Evolutionary conservation across 2,888 invertebrate species (phyloP), one percentile per base, ranked within the genome.

Genomic region (Melinaea marsaeus): DNA sequence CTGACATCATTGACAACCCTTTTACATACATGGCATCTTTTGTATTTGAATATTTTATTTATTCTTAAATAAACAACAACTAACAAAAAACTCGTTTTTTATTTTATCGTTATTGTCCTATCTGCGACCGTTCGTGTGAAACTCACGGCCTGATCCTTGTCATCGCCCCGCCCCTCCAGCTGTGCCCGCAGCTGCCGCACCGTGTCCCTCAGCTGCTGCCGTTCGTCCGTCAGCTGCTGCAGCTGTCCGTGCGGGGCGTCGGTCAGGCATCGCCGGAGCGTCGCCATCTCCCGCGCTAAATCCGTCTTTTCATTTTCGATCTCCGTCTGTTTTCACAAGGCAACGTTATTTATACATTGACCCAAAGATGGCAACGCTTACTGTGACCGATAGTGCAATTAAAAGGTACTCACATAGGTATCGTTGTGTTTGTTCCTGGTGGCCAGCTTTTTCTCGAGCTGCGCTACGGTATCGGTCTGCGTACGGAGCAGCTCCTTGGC

Each of bases 361-460:
- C 2, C 3, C 47, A 13, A 13, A 47, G 13, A 47, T 22, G 13
- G 13, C 47, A n/a, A 2, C 5, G 4, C 13, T 13, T 47, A 5
- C 13, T 22, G 22, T 22, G 22, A 22, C 22, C 22, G 22, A 47
- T 47, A 47, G 5, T 13, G 60, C 33, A 5, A 5, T 60, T 3
- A 32, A 9, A 13, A 13, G 4, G 4, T 13, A 55, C 61, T 60
- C 13, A 65, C 64, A 33, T 65, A 51, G 7, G 62, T 61, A 22
- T 67, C 63, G 22, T 47, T 56, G 11, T 57, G 58, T 13, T 46
- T 55, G 9, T 60, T 51, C 45, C 66, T 22, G 5, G 85, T 73
- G 0, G 83, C 75, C 42, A 92, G 79, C 32, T 87, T 85, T 57
- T 80, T 79, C 74, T 92, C 92, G 9, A 93, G 76, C 55, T 89